Base-by-base conservation (phyloP, 2,113 vertebrate genomes). In the Colistium nudipinnis region DNA sequence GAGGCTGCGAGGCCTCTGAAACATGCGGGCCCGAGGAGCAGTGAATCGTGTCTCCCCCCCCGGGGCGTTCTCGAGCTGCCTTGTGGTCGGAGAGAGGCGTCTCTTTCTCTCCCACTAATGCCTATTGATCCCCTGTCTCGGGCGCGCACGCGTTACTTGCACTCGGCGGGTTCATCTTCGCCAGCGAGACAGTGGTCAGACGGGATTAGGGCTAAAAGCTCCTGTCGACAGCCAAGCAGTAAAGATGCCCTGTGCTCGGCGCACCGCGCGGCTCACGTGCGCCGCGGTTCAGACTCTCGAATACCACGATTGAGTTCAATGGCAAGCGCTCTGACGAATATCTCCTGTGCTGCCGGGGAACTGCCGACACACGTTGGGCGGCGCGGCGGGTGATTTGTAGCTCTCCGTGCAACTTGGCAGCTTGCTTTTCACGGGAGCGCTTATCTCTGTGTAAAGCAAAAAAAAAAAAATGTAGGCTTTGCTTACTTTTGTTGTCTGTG, bases 81-180 rank as follows among this genome's bases (percentile, higher is more conserved):
- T 35, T 11, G 52, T 22, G 62, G 53, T 79, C 62, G 62, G 47
- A 64, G 56, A 78, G 30, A 60, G 48, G 24, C 76, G n/a, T 78
- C 70, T 49, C 54, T n/a, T n/a, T n/a, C 56, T 55, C 43, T 39
- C 74, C 63, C 74, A 33, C 59, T 73, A 83, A 81, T 77, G 67
- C 53, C 33, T 63, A 86, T 82, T 64, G 83, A 89, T 83, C 79
- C 62, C 20, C 63, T 64, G 9, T 70, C 59, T 20, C 51, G 4
- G 27, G 16, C 73, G 53, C 39, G 66, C 60, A 65, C 57, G n/a
- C n/a, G n/a, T n/a, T n/a, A n/a, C n/a, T n/a, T n/a, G n/a, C n/a
- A 73, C 52, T 4, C 24, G 25, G 13, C 53, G 24, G 14, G 36
- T 25, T 56, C 22, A 71, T 62, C 20, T 51, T 53, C 45, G 28